Percentiles rank a stretch among this genome's conserved stretches.
Evolutionary conservation across 2,888 invertebrate species (phyloP).

Genomic region (Brassicogethes aeneus): DNA sequence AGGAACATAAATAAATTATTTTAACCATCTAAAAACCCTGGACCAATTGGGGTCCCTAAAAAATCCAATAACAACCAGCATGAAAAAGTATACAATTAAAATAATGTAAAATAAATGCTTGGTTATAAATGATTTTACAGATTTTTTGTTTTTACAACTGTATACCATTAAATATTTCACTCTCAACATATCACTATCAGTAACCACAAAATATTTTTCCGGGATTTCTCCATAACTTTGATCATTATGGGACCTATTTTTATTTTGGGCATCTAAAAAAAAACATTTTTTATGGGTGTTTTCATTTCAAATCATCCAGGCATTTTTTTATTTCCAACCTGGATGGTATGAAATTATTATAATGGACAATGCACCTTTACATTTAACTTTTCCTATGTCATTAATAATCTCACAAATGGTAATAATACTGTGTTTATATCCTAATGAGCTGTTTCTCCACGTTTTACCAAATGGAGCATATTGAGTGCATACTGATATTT

Average conservation of each 20-base stretch:
- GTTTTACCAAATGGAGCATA: constrained; percentile 66
- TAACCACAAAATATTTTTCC: constrained; percentile 64
- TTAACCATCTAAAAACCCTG: too few relatives aligned
- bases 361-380: constrained; percentile 43
- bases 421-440: constrained; percentile 66
- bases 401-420: constrained; percentile 75
- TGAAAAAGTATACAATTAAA: constrained; percentile 16
- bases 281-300: too few relatives aligned
- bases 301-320: too few relatives aligned
- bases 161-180: constrained; percentile 70
- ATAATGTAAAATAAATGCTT: too few relatives aligned
- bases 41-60: constrained; percentile 15
- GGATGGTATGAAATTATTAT: too few relatives aligned
- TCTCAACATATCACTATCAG: constrained; percentile 66
- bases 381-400: constrained; percentile 54
- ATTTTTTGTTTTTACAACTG: constrained; percentile 18
- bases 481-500: constrained; percentile 60
- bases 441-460: constrained; percentile 69
- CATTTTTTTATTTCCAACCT: too few relatives aligned
- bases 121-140: constrained; percentile 19
- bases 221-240: constrained; percentile 45
- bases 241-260: constrained; percentile 15
- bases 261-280: constrained; percentile 20
- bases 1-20: too few relatives aligned
- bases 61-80: constrained; percentile 17